These are phyloP conservation scores for Lampris incognitus DNA, from an alignment of 2,113 vertebrate genomes.

Conservation along the genomic window DNA sequence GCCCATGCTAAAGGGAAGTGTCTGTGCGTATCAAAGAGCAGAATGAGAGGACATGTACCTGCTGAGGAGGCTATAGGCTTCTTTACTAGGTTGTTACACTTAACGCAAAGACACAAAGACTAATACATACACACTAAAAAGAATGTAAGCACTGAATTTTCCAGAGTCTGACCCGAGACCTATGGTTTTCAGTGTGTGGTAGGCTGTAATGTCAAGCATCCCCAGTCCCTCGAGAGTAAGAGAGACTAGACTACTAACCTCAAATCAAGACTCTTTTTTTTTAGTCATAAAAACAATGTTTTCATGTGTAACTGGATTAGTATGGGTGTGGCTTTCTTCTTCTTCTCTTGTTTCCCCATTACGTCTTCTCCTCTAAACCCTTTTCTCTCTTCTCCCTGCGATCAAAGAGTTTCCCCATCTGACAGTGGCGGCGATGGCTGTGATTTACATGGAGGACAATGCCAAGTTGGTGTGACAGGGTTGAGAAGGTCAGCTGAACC, in stretches of 20 bases:
- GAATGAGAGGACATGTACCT: conserved; percentile 73
- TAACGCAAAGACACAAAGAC: background rate
- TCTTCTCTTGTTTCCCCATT: background rate
- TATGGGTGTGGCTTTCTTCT: background rate
- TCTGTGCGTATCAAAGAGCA: conserved; percentile 78
- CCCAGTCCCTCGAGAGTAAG: too few relatives aligned
- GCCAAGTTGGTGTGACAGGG: conserved; percentile 30
- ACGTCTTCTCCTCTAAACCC: background rate
- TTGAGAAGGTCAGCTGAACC: conserved; percentile 35
- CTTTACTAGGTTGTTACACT: conserved; percentile 64
- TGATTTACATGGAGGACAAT: conserved; percentile 66
- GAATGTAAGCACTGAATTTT: background rate
- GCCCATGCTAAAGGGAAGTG: conserved; percentile 77
- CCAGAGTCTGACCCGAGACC: too few relatives aligned
- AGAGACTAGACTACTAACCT: too few relatives aligned
- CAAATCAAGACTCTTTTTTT: too few relatives aligned
- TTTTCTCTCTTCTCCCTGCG: conserved; percentile 8
- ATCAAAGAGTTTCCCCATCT: conserved; percentile 57
- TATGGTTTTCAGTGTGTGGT: too few relatives aligned
- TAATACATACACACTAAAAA: background rate
- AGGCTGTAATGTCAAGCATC: too few relatives aligned
- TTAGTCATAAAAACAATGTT: too few relatives aligned
- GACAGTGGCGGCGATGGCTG: conserved; percentile 52
- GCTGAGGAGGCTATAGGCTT: conserved; percentile 61
- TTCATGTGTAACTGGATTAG: too few relatives aligned